Conservation (phyloP, 1,140 invertebrate genomes). For the Samia ricini region DNA sequence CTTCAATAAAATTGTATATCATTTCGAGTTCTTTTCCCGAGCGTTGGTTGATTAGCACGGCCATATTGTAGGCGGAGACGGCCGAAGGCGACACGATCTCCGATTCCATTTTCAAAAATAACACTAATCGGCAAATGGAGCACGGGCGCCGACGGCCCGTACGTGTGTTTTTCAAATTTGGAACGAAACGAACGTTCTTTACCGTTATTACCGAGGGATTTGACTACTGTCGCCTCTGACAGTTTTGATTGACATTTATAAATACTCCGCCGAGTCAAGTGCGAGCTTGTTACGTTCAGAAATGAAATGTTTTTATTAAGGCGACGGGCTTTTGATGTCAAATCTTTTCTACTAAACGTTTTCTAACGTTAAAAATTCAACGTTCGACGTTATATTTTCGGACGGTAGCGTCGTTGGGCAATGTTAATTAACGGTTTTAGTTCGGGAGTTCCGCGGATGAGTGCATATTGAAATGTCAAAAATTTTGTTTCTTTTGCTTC, state of each 20-base stretch:
- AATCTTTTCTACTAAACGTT: slow-evolving; percentile 7
- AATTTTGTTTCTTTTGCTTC: slow-evolving; percentile 70
- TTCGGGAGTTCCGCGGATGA: slow-evolving; percentile 38
- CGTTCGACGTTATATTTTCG: slow-evolving; percentile 4
- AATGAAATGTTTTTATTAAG: slow-evolving; percentile 56
- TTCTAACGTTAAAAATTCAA: not conserved
- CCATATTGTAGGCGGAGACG: slow-evolving; percentile 72
- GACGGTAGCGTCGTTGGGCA: slow-evolving; percentile 26
- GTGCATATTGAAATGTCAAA: slow-evolving; percentile 76
- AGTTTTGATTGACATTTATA: slow-evolving; percentile 71
- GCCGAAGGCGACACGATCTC: slow-evolving; percentile 70
- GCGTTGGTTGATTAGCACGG: slow-evolving; percentile 65
- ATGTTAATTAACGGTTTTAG: slow-evolving; percentile 58
- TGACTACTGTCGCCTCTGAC: slow-evolving; percentile 73
- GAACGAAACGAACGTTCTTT: slow-evolving; percentile 51
- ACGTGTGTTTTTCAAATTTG: slow-evolving; percentile 73
- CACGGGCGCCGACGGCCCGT: slow-evolving; percentile 58
- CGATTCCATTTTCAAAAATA: slow-evolving; percentile 73
- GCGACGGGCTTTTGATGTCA: slow-evolving; percentile 60
- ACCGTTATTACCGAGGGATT: slow-evolving; percentile 64
- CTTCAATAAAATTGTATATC: slow-evolving; percentile 76
- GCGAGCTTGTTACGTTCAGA: slow-evolving; percentile 59
- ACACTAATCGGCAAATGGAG: slow-evolving; percentile 72
- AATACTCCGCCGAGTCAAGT: slow-evolving; percentile 65
- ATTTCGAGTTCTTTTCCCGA: slow-evolving; percentile 65